Evolutionary conservation across 2,888 invertebrate species (phyloP).

Genomic region (Podabrus alpinus): DNA sequence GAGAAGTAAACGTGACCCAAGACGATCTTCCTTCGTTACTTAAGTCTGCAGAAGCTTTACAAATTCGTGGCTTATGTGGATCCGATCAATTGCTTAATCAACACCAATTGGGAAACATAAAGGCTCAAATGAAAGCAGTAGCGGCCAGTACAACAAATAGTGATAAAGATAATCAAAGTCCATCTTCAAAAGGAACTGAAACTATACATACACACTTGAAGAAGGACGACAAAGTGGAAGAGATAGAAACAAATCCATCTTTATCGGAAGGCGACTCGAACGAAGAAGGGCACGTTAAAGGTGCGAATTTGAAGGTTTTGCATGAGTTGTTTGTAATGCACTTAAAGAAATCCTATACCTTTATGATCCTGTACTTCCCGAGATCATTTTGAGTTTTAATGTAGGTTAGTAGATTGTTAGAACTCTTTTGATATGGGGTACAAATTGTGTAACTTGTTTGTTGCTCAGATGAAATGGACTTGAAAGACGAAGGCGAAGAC

Average conservation of each 20-base stretch:
- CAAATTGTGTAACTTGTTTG: constrained; percentile 1
- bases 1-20: constrained; percentile 85
- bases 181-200: constrained; percentile 23
- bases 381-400: background rate
- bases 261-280: constrained; percentile 54
- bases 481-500: constrained; percentile 49
- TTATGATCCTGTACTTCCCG: background rate
- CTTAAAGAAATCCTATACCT: background rate
- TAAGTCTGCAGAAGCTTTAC: constrained; percentile 81
- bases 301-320: constrained; percentile 2
- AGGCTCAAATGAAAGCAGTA: constrained; percentile 37
- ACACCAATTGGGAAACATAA: constrained; percentile 50
- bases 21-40: constrained; percentile 81
- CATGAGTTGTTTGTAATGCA: background rate
- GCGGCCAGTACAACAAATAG: constrained; percentile 30
- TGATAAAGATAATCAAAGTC: constrained; percentile 35
- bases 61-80: constrained; percentile 72
- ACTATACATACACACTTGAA: constrained; percentile 33
- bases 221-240: constrained; percentile 46
- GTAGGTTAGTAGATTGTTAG: background rate
- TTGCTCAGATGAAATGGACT: constrained; percentile 19
- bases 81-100: constrained; percentile 54
- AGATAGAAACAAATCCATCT: constrained; percentile 46
- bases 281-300: constrained; percentile 44
- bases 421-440: constrained; percentile 5